A percentile compares a stretch with the other conserved stretches of the same genome.
Evolutionary conservation across 2,888 invertebrate genomes (phyloP).

Genomic region (Xanthia togata): DNA sequence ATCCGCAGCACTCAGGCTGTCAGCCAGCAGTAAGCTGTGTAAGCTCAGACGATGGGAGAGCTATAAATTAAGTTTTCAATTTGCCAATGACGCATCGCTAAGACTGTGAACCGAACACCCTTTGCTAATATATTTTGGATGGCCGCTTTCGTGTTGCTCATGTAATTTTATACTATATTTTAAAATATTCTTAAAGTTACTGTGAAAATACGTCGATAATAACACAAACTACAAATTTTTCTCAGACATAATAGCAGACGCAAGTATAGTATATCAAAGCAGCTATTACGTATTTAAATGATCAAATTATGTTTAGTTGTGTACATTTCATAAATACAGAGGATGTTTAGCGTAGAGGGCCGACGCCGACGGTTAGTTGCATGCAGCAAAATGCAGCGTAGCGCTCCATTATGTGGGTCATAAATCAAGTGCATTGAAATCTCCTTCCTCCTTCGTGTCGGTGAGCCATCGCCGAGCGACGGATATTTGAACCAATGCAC

Average conservation of each 20-base stretch:
- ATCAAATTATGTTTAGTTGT: conserved; percentile 65
- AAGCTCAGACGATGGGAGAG: conserved; percentile 79
- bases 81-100: conserved; percentile 84
- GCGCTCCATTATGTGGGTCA: conserved; percentile 85
- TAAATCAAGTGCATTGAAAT: conserved; percentile 89
- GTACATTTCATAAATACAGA: conserved; percentile 72
- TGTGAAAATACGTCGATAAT: conserved; percentile 4
- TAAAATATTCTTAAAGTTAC: background rate
- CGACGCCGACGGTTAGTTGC: conserved; percentile 78
- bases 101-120: conserved; percentile 71
- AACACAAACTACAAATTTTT: background rate
- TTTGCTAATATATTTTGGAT: conserved; percentile 68
- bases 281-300: conserved; percentile 65
- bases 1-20: conserved; percentile 76
- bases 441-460: conserved; percentile 88
- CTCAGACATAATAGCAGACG: conserved; percentile 14
- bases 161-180: conserved; percentile 38
- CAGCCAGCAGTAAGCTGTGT: conserved; percentile 78
- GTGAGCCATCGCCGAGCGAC: conserved; percentile 83
- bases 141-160: conserved; percentile 60
- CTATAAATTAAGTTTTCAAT: conserved; percentile 86
- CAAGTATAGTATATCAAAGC: conserved; percentile 32
- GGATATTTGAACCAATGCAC: conserved; percentile 84
- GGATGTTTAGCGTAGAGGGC: conserved; percentile 74
- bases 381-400: conserved; percentile 85